A percentile compares a stretch with the other conserved stretches of the same genome.
phyloP scores from a whole-genome alignment of 1,140 invertebrate species.

The Branchinecta lynchi region DNA sequence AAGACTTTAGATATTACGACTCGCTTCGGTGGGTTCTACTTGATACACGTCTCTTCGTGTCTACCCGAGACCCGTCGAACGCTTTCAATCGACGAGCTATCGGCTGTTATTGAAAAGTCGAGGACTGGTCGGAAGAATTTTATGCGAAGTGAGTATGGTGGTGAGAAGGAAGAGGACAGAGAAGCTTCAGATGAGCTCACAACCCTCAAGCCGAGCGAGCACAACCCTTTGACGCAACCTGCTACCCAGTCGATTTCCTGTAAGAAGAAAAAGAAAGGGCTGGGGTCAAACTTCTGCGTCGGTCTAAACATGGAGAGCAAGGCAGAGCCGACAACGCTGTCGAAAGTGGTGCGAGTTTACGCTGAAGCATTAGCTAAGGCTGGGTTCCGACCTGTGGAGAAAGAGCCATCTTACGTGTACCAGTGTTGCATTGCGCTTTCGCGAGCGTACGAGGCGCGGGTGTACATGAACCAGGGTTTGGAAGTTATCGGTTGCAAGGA shows the following conservation, averaged over 20 bases:
- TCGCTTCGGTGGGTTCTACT: conserved; percentile 9
- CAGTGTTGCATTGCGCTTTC: not conserved
- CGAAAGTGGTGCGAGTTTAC: conserved; percentile 4
- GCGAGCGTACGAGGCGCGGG: not conserved
- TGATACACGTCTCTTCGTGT: not conserved
- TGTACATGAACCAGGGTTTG: not conserved
- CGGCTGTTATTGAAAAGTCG: not conserved
- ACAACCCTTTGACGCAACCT: not conserved
- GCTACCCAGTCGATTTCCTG: not conserved
- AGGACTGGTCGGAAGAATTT: not conserved
- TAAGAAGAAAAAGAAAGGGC: conserved; percentile 10
- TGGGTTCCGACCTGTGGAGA: not conserved
- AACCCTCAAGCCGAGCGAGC: not conserved
- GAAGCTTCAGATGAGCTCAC: not conserved
- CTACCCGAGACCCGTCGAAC: conserved; percentile 8
- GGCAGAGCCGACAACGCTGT: not conserved
- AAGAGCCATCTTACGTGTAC: not conserved
- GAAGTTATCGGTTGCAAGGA: not conserved
- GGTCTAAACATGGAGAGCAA: not conserved
- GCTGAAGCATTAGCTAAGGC: not conserved
- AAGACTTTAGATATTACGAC: conserved; percentile 12
- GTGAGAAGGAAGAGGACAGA: not conserved
- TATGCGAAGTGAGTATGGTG: not conserved
- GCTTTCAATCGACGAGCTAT: not conserved
- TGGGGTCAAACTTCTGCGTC: conserved; percentile 6